phyloP scores from a whole-genome alignment of 1,140 invertebrate genomes.

The Drosophila simulans region DNA sequence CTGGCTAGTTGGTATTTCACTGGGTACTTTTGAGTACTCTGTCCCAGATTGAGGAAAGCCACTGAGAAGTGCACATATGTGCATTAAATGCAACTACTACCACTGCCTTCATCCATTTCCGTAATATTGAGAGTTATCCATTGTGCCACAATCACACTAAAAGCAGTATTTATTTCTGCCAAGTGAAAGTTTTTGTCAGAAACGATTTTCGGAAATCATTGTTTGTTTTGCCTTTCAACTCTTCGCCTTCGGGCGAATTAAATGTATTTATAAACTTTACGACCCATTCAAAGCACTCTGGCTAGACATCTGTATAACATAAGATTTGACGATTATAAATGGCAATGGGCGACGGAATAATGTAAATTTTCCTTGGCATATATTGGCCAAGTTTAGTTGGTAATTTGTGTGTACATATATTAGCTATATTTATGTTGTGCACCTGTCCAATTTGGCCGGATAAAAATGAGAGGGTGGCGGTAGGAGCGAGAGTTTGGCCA shows the following conservation, averaged over 20 bases:
- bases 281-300: slow-evolving; percentile 23
- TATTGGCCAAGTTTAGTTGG: slow-evolving; percentile 40
- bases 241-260: slow-evolving; percentile 51
- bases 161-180: too few relatives aligned
- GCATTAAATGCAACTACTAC: background rate
- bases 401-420: slow-evolving; percentile 68
- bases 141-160: background rate
- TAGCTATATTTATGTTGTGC: slow-evolving; percentile 34
- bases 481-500: background rate
- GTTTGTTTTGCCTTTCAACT: background rate
- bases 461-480: background rate
- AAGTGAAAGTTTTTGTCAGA: too few relatives aligned
- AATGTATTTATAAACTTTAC: slow-evolving; percentile 71
- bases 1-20: slow-evolving; percentile 39
- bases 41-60: slow-evolving; percentile 21
- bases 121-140: background rate
- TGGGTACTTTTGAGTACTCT: slow-evolving; percentile 4
- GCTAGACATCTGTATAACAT: slow-evolving; percentile 14
- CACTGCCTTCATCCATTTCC: too few relatives aligned
- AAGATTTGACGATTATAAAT: slow-evolving; percentile 58
- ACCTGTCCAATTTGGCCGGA: slow-evolving; percentile 17
- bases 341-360: slow-evolving; percentile 42
- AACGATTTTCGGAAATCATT: background rate
- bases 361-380: slow-evolving; percentile 57
- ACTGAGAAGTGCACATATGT: slow-evolving; percentile 1